Evolutionary conservation across 1,140 invertebrate genomes (phyloP), one percentile per base, ranked within the genome.

Genomic region (Pygmarrhopalites habei): DNA sequence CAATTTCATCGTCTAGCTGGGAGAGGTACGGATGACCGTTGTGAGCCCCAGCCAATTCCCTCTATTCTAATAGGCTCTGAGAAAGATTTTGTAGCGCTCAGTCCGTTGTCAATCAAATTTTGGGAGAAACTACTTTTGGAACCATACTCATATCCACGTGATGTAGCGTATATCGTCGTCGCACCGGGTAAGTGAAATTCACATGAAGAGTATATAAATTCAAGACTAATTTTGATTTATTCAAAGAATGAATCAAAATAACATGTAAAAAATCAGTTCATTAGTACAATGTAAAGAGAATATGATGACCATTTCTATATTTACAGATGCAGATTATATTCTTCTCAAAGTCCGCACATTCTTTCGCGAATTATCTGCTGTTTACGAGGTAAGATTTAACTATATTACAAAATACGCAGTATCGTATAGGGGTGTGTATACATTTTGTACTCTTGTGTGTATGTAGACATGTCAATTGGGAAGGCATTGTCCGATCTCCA

Each of bases 41-140:
- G 92, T 77, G 93, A 96, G 73, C 94, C 95, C 12, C 93, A 97
- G 77, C 94, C 94, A 1, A 94, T 98, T 71, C 95, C 95, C 7
- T 88, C 90, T 3, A 78, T 98, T 23, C 82, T 96, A 51, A 90
- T 95, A 39, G 93, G 93, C 1, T 87, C 92, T 77, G 95, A 98
- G 70, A 88, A 91, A 72, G 95, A 98, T 76, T 96, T 92, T 90
- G 76, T 98, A 2, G 88, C 90, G 1, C 77, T 97, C 25, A 91
- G 92, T 14, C 95, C 95, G 0, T 91, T 93, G 74, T 89, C 92
- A 19, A 79, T 98, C 25, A 87, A 89, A 60, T 92, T 90, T 72
- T 98, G 95, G 95, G 94, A 98, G 75, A 91, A 93, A 72, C 79
- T 97, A 1, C 78, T 92, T 0, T 77, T 99, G 2, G 94, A 98